Evolutionary conservation across 1,140 invertebrate species (phyloP).

Genomic region (Cydia strobilella): DNA sequence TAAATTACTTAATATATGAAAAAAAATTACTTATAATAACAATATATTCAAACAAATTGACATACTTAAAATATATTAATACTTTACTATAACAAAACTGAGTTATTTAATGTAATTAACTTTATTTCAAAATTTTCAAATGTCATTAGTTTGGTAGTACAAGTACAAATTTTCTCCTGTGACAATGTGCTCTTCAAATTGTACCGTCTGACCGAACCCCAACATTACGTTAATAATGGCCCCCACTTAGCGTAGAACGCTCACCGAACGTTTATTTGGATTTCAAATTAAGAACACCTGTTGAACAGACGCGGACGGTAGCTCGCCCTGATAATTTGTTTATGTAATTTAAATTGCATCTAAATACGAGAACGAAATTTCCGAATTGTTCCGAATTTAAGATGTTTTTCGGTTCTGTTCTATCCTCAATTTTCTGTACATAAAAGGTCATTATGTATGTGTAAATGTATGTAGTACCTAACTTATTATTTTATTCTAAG

Average conservation of each 20-base stretch:
- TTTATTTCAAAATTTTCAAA: too few relatives aligned
- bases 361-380: constrained; percentile 34
- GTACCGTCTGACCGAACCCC: background rate
- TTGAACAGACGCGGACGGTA: constrained; percentile 43
- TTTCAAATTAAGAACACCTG: constrained; percentile 66
- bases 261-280: constrained; percentile 57
- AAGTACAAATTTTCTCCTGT: background rate
- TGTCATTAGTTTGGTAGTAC: too few relatives aligned
- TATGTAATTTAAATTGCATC: constrained; percentile 61
- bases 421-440: background rate
- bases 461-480: too few relatives aligned
- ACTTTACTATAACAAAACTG: too few relatives aligned
- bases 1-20: too few relatives aligned
- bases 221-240: constrained; percentile 29
- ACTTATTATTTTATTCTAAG: too few relatives aligned
- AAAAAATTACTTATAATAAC: too few relatives aligned
- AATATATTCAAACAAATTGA: too few relatives aligned
- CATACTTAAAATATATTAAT: too few relatives aligned
- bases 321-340: constrained; percentile 55
- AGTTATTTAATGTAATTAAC: too few relatives aligned
- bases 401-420: background rate
- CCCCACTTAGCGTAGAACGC: constrained; percentile 21
- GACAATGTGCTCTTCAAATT: background rate
- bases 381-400: constrained; percentile 31
- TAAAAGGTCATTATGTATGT: background rate